Conservation (phyloP, 2,797 vertebrate genomes). For the Erpetoichthys calabaricus region DNA sequence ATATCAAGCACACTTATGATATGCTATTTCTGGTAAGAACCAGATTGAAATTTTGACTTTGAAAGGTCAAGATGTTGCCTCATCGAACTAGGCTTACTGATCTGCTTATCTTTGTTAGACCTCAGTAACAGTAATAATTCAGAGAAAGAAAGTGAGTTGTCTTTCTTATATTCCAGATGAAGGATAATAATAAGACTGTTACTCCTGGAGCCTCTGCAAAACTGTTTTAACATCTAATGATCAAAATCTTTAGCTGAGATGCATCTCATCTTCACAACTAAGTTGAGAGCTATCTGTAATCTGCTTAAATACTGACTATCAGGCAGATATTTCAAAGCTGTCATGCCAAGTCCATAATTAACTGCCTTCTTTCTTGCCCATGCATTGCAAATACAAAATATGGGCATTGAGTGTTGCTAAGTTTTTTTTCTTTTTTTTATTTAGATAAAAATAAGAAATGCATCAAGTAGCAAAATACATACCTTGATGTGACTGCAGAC, state of each 20-base stretch:
- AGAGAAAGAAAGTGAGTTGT: conserved; percentile 3
- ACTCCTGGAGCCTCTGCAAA: conserved; percentile 12
- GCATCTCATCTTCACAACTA: conserved; percentile 9
- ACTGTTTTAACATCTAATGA: background rate
- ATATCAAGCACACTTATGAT: too few relatives aligned
- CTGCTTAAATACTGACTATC: conserved; percentile 7
- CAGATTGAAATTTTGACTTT: background rate
- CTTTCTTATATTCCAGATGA: conserved; percentile 11
- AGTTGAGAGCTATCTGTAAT: conserved; percentile 7
- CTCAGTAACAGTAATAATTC: conserved; percentile 7
- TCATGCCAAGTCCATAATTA: too few relatives aligned
- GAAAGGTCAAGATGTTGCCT: conserved; percentile 9
- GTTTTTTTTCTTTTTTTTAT: too few relatives aligned
- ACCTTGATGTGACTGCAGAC: too few relatives aligned
- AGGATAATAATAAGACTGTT: conserved; percentile 8
- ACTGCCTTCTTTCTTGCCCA: too few relatives aligned
- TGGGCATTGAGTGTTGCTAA: too few relatives aligned
- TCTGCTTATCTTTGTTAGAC: conserved; percentile 7
- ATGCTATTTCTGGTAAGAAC: background rate
- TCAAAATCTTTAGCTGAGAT: conserved; percentile 4
- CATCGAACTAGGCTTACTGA: conserved; percentile 4
- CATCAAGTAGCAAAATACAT: too few relatives aligned
- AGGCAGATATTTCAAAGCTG: too few relatives aligned
- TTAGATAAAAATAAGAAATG: too few relatives aligned
- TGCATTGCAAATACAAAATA: too few relatives aligned